phyloP scores from a whole-genome alignment of 2,113 vertebrate genomes.

The Cnemophilus loriae region DNA sequence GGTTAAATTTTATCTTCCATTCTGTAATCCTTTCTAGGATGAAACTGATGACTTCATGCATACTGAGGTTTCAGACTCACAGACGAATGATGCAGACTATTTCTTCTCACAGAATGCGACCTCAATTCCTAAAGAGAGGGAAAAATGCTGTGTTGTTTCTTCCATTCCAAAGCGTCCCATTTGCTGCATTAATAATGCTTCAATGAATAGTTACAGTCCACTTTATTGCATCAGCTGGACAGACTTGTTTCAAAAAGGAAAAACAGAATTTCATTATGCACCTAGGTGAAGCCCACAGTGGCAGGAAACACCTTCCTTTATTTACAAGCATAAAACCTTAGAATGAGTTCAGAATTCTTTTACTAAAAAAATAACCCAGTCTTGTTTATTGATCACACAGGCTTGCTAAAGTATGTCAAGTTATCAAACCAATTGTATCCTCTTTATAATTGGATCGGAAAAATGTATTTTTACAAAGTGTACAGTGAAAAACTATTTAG shows the following conservation, averaged over 20 bases:
- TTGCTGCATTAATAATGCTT: background rate
- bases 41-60: slow-evolving; percentile 36
- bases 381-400: background rate
- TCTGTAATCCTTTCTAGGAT: slow-evolving; percentile 51
- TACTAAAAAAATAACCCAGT: background rate
- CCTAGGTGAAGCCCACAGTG: background rate
- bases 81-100: slow-evolving; percentile 38
- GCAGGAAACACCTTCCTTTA: background rate
- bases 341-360: background rate
- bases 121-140: slow-evolving; percentile 62
- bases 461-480: background rate
- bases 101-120: slow-evolving; percentile 65
- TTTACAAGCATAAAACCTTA: background rate
- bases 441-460: background rate
- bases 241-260: background rate
- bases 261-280: background rate
- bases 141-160: slow-evolving; percentile 36
- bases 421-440: background rate
- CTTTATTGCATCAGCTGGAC: background rate
- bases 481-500: background rate
- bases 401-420: background rate
- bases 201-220: background rate
- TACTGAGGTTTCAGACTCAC: slow-evolving; percentile 48
- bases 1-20: slow-evolving; percentile 47
- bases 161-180: background rate